Base-by-base conservation (phyloP, 2,113 vertebrate genomes). In the Nesogale talazaci region DNA sequence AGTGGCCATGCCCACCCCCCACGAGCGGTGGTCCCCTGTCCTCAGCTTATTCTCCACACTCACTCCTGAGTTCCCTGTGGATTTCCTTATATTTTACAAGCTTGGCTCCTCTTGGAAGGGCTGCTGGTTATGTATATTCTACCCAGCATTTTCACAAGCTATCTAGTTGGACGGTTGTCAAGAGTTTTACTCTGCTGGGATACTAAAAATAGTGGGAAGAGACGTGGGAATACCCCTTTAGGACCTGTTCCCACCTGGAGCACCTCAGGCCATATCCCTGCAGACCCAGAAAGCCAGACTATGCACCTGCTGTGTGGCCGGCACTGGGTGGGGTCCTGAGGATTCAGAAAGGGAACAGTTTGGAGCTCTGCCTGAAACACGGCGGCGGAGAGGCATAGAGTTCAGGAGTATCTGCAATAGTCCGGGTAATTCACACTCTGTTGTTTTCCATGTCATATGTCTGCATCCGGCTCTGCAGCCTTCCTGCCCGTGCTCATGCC, bases 121-220 rank as follows among this genome's bases (percentile, higher is more conserved):
- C 29, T 25, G 23, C 81, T 78, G 22, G 82, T 83, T 59, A 52
- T 12, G 46, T 52, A 34, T 8, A 67, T n/a, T 40, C 85, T 77
- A 79, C 23, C 38, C 27, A 59, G 90, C 69, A 52, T 75, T 83
- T 89, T 83, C 78, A 40, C 75, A 84, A 76, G 83, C 83, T 88
- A 16, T 63, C 31, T 56, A 72, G 17, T 31, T 94, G 93, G 91
- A 94, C 69, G 38, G 38, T 57, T 92, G 84, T 90, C 63, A 94
- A 93, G 89, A 75, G 40, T 82, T 85, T 69, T 15, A 72, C 61
- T 88, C 42, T 20, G 25, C 38, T 25, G 7, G 65, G 81, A 46
- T 7, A 88, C 84, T 29, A n/a, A 81, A 88, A 91, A 83, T 79
- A 40, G 38, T 88, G 89, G 59, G 74, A 83, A 38, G 69, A 61